A percentile compares a stretch with the other conserved stretches of the same genome.
phyloP scores from a whole-genome alignment of 2,888 invertebrate species.

The Flexamia atlantica region DNA sequence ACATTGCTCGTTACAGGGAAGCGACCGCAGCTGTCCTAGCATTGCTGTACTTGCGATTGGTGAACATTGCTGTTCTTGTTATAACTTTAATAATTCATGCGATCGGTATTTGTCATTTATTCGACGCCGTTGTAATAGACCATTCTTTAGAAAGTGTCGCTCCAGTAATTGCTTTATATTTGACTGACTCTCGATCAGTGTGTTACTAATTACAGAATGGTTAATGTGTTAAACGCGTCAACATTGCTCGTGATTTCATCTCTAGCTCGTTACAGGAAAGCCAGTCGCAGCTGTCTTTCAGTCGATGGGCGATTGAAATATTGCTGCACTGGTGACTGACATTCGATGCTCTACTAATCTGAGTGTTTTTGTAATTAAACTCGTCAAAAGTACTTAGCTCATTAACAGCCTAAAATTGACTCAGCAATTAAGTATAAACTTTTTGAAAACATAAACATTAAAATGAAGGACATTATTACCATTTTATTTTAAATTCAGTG shows the following conservation, averaged over 20 bases:
- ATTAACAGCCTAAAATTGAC: no score
- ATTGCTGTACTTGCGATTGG: background rate
- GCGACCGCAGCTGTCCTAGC: background rate
- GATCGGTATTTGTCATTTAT: background rate
- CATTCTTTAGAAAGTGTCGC: no score
- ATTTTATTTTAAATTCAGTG: no score
- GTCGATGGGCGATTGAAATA: background rate
- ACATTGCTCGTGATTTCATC: background rate
- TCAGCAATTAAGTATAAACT: no score
- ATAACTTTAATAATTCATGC: no score
- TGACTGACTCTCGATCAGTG: no score
- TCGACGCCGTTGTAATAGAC: no score
- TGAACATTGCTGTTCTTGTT: no score
- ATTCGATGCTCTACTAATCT: background rate
- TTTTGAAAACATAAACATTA: no score
- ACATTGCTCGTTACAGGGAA: no score
- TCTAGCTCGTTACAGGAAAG: background rate
- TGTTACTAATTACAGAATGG: background rate
- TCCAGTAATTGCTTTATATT: no score
- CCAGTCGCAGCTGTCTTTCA: background rate
- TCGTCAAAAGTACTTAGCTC: background rate
- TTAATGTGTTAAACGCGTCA: background rate
- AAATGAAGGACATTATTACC: no score
- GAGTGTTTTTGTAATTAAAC: background rate
- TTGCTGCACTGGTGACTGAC: background rate